Evolutionary conservation across 1,140 invertebrate species (phyloP), one percentile per base, ranked within the genome.

Genomic region (Drosophila murphyi): DNA sequence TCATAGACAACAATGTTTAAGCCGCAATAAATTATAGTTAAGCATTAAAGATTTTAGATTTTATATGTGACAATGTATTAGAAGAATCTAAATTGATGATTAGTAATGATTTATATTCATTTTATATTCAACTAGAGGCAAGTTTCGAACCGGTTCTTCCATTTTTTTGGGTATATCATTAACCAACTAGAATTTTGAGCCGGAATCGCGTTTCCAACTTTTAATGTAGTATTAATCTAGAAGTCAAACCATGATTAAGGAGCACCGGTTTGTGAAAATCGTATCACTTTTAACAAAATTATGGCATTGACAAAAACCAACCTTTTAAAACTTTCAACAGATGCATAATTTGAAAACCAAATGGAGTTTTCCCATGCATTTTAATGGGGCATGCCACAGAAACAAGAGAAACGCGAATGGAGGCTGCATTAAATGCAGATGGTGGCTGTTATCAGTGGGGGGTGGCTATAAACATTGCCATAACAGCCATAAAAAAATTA

Each of bases 301-400:
- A 20, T 1, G 20, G 0, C 20, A 2, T 20, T 20, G 20, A 3
- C 10, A 47, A 43, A 41, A 60, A 45, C 3, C 20, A 48, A 50
- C 28, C 7, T 29, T 43, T 47, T 28, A 45, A 47, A 56, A 47
- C 34, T 51, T 62, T 62, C n/a, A 50, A 10, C 41, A 12, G 10
- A 4, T 37, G 8, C 28, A 51, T 62, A n/a, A 51, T 51, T 62
- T 62, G 60, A 29, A 31, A 39, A 10, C 10, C 34, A 51, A 41
- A 50, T 41, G 32, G 29, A 62, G 32, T 62, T 62, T 37, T 20
- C 10, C 20, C 48, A 56, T 65, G 63, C 32, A 48, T 65, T 54
- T 65, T 56, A 45, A 48, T 65, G 51, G 10, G 41, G 39, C 63
- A 55, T 32, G 63, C 39, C 57, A 39, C 63, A 8, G 7, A 34